A percentile compares a stretch with the other conserved stretches of the same genome.
phyloP scores from a whole-genome alignment of 2,797 vertebrate species.

The Anableps anableps region DNA sequence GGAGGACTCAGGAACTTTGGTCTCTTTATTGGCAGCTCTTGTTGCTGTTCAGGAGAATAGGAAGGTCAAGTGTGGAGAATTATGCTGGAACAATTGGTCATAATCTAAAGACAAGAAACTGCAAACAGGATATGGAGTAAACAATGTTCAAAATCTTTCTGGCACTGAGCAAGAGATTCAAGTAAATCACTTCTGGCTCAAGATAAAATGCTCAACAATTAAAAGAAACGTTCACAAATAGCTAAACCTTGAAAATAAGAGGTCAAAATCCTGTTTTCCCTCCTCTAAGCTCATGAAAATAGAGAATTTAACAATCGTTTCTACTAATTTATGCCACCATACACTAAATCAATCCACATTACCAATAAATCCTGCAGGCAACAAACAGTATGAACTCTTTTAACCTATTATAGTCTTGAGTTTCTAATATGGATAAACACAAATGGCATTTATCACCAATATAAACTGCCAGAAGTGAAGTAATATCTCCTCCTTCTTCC shows the following conservation, averaged over 20 bases:
- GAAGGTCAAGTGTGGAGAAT: background rate
- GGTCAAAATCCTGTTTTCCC: background rate
- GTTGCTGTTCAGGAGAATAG: background rate
- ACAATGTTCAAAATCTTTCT: background rate
- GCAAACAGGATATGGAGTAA: background rate
- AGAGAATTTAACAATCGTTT: background rate
- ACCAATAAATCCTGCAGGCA: background rate
- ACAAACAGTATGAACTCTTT: background rate
- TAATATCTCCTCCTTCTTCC: background rate
- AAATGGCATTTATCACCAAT: background rate
- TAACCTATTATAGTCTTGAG: background rate
- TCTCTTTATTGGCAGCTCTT: background rate
- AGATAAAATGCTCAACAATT: background rate
- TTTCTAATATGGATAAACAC: background rate
- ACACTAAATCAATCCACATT: background rate
- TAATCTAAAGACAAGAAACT: background rate
- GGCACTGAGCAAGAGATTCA: background rate
- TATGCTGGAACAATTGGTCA: background rate
- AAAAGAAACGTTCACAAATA: background rate
- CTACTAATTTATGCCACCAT: background rate
- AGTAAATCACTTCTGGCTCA: background rate
- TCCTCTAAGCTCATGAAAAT: background rate
- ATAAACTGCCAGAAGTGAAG: conserved; percentile 15
- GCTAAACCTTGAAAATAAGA: background rate
- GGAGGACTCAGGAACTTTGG: background rate